phyloP scores from a whole-genome alignment of 2,888 invertebrate species.

The Cybosia mesomella region DNA sequence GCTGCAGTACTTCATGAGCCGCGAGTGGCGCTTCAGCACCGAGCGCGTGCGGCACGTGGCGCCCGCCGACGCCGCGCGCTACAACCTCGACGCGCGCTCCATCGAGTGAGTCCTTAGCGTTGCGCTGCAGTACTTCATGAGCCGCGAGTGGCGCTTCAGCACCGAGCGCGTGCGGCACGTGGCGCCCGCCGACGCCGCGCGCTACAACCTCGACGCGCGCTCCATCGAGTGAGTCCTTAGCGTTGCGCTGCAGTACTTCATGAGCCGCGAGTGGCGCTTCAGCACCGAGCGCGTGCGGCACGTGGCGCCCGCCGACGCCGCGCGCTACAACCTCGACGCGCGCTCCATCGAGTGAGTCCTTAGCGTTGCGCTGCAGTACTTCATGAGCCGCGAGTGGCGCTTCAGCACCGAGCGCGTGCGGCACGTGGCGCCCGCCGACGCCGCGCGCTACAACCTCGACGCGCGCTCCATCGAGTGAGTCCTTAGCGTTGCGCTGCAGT shows the following conservation, averaged over 20 bases:
- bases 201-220: slow-evolving; percentile 36
- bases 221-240: slow-evolving; percentile 45
- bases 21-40: slow-evolving; percentile 87
- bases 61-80: slow-evolving; percentile 25
- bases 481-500: no score
- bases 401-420: no score
- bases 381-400: no score
- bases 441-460: no score
- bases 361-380: no score
- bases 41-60: slow-evolving; percentile 29
- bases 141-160: slow-evolving; percentile 88
- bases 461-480: no score
- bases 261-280: slow-evolving; percentile 89
- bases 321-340: slow-evolving; percentile 37
- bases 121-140: slow-evolving; percentile 89
- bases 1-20: slow-evolving; percentile 88
- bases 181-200: slow-evolving; percentile 21
- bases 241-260: slow-evolving; percentile 89
- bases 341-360: slow-evolving; percentile 41
- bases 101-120: slow-evolving; percentile 48
- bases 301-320: slow-evolving; percentile 26
- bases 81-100: slow-evolving; percentile 34
- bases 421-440: no score
- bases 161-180: slow-evolving; percentile 31
- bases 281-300: slow-evolving; percentile 29